Evolutionary conservation across 2,888 invertebrate genomes (phyloP), one percentile per base, ranked within the genome.

Genomic region (Thera britannica): DNA sequence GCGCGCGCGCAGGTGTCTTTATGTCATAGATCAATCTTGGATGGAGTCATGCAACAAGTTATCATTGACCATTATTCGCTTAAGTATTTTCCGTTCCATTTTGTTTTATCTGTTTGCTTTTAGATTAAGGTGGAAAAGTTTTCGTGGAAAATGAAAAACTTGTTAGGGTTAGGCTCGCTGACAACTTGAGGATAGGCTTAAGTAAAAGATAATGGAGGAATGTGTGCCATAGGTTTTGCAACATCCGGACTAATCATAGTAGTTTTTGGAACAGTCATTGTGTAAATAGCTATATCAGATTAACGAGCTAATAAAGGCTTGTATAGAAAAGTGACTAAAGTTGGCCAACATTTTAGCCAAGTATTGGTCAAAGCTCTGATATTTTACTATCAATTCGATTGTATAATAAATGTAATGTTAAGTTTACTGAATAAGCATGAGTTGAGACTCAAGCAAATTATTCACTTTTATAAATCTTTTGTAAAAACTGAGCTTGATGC

Each of bases 1-100:
- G 83, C 86, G 79, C 79, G 7, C 0, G 70, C 82, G 84, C 89
- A 88, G 85, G 85, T 88, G 85, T 80, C 78, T 83, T 82, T 83
- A 81, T 79, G 80, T 75, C 78, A 77, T 72, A 73, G 82, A 83
- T 86, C 86, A 80, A 81, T 80, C 76, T 77, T 70, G 89, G 89
- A 86, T 68, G 80, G 86, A 65, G 76, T 85, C 81, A 87, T 89
- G 84, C 83, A 58, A 41, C 67, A 77, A 57, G 68, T 48, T 69
- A 65, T 61, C 65, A 65, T 62, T 68, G 35, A 8, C 36, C 54
- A 62, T 58, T 65, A 63, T 67, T 66, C 54, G 54, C 68, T 56
- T 41, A 61, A 67, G 64, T 55, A 67, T 36, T 72, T 74, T 72
- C 72, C 72, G 70, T 64, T 72, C 70, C 44, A 66, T n/a, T 64